Base-by-base conservation (phyloP, 1,140 invertebrate genomes). In the Nilaparvata lugens region DNA sequence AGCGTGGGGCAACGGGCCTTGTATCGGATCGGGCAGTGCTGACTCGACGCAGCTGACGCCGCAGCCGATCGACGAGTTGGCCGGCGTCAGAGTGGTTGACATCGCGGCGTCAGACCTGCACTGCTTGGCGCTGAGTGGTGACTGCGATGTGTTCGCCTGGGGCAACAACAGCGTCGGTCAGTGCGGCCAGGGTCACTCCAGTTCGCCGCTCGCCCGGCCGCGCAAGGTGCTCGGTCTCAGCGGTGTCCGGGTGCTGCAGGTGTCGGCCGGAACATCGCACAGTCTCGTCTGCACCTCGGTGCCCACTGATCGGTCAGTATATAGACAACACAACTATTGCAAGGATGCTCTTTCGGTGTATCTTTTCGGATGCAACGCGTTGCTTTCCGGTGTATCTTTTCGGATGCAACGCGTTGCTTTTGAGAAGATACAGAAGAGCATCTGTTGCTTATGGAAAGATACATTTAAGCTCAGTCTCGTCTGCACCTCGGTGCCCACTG, bases 121-220 rank as follows among this genome's bases (percentile, higher is more conserved):
- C 67, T 82, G 80, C 68, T 66, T 84, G 38, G 83, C 81, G 3
- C 67, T 85, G 3, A 79, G 79, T 2, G 76, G 82, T 65, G 78
- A 81, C 70, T 58, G 72, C 28, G 54, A 80, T 74, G 80, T 82
- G 11, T 83, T 75, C 72, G 81, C 84, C 1, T 87, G 85, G 85
- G 85, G 85, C 35, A 81, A 81, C 61, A 86, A 85, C 74, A 79
- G 82, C 28, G 83, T 85, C 75, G 85, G 85, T 0, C 85, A 87
- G 66, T 86, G 83, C 73, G 84, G 84, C 14, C 80, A 83, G 67
- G 84, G 84, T 7, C 83, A 85, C 69, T 78, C 78, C 2, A 82
- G 79, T 11, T 82, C 80, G 40, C 82, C 81, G 2, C 78, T 86
- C 14, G 79, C 78, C 51, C 72, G 78, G 65, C 83, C 85, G 18